Evolutionary conservation across 1,140 invertebrate species (phyloP), one percentile per base, ranked within the genome.

Genomic region (Hylyphantes graminicola): DNA sequence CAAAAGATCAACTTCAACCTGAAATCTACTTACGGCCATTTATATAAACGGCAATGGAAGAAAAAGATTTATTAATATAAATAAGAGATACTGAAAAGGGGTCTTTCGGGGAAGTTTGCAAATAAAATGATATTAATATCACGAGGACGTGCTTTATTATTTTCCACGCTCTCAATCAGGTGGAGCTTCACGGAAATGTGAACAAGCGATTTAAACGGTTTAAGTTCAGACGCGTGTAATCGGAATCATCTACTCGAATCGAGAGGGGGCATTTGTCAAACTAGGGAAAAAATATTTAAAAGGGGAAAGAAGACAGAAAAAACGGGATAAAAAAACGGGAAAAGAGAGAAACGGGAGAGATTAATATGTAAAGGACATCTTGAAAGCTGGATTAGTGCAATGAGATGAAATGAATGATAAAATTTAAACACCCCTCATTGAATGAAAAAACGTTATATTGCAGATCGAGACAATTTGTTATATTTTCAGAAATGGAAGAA

Each of bases 41-140:
- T 78, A 78, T 78, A 78, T 17, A 65, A 65, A 13, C 35, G 15
- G 55, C 54, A 53, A 61, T 70, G 68, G 68, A 70, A 35, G 35
- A 35, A 35, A 35, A 64, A 78, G 76, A 78, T 78, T 78, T 78
- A 78, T 78, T 78, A 78, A 78, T 67, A 78, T 78, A 78, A 78
- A 78, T 78, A 78, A 78, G 63, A 78, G 63, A 64, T 50, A 15
- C 59, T 55, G 35, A 35, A 35, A n/a, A 35, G 35, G 35, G 35
- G 35, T 19, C 13, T 12, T 53, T 53, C 15, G 48, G 35, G 17
- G 57, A 53, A 55, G 68, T 70, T 70, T 70, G 68, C 68, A 78
- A 78, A 78, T 67, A 78, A 67, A 78, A 78, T 78, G 76, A 78
- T 78, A 78, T 78, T 78, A 78, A 78, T 78, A 78, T 70, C 68